Conservation (phyloP, 23 tunicate species). For the Phallusia fumigata region DNA sequence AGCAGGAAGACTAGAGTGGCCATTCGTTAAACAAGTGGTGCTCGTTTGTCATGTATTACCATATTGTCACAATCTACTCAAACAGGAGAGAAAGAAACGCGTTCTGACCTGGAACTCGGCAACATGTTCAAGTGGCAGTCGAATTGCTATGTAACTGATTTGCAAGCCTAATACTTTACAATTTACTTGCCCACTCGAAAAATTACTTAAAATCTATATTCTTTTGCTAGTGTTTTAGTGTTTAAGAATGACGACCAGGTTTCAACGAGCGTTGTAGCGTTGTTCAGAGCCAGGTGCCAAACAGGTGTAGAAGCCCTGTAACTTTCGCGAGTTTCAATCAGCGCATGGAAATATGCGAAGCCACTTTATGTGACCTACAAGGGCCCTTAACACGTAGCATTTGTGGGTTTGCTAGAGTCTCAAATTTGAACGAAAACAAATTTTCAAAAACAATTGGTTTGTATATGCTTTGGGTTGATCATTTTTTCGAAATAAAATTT, state of each 20-base stretch:
- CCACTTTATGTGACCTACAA: neutral
- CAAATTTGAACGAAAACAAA: too few relatives aligned
- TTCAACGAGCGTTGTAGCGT: neutral
- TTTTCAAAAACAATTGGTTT: too few relatives aligned
- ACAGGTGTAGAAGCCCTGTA: neutral
- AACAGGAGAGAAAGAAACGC: neutral
- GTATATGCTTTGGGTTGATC: too few relatives aligned
- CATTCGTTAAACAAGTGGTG: slow-evolving; percentile 1
- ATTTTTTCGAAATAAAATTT: too few relatives aligned
- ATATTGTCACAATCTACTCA: neutral
- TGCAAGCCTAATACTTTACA: neutral
- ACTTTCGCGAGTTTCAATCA: neutral
- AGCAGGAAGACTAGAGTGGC: neutral
- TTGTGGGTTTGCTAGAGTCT: too few relatives aligned
- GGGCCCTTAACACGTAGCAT: neutral
- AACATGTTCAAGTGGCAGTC: too few relatives aligned
- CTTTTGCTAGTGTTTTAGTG: too few relatives aligned
- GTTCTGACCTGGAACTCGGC: too few relatives aligned
- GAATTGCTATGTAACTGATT: neutral
- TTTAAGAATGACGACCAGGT: neutral
- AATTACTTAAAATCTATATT: neutral
- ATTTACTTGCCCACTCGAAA: neutral
- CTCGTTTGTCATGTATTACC: neutral
- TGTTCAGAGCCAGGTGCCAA: neutral
- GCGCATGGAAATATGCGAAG: neutral